phyloP scores from a whole-genome alignment of 2,113 vertebrate genomes.

The Dryoscopus gambensis region DNA sequence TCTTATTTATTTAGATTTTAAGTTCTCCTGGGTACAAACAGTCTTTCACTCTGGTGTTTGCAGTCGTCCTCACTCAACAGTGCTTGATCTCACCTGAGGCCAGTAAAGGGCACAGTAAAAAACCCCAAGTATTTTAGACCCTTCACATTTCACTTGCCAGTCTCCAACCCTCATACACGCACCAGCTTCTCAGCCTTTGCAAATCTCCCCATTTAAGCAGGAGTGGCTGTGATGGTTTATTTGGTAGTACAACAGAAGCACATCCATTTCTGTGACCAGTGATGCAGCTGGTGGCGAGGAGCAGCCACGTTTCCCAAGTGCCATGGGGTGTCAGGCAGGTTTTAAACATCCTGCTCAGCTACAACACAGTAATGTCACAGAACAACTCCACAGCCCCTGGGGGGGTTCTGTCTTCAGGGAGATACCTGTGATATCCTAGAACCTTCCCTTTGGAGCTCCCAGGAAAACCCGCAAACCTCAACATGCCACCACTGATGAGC shows the following conservation, averaged over 20 bases:
- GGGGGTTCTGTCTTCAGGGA: too few relatives aligned
- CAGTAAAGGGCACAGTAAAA: background rate
- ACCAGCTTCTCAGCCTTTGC: background rate
- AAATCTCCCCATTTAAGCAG: background rate
- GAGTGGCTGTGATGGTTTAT: background rate
- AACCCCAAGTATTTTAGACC: background rate
- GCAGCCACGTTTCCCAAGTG: background rate
- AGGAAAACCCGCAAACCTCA: background rate
- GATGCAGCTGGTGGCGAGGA: background rate
- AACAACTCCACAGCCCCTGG: background rate
- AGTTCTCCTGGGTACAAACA: background rate
- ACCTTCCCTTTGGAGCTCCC: background rate
- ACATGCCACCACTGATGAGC: background rate
- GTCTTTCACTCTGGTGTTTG: background rate
- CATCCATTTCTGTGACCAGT: background rate
- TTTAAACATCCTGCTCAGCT: background rate
- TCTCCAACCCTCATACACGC: background rate
- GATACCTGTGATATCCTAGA: background rate
- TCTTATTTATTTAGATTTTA: background rate
- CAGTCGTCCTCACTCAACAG: background rate
- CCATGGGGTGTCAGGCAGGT: background rate
- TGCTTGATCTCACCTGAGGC: background rate
- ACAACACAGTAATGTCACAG: accelerated
- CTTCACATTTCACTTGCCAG: background rate
- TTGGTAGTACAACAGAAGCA: background rate